These are phyloP conservation scores for Thripadectes ignobilis DNA, from an alignment of 2,797 vertebrate species.

Conservation along the genomic window DNA sequence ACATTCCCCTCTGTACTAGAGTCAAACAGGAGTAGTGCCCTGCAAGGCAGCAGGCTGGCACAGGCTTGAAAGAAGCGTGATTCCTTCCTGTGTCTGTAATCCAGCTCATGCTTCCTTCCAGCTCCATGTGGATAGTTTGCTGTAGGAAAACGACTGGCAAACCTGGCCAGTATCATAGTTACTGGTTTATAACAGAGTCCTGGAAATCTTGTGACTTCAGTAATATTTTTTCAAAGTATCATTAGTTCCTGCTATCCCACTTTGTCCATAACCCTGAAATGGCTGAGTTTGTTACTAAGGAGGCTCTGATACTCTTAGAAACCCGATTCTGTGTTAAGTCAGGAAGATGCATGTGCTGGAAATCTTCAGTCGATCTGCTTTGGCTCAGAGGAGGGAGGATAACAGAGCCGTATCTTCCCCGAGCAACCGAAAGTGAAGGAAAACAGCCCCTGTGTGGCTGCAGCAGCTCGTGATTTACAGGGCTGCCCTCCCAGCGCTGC, in stretches of 20 bases:
- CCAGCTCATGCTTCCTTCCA: background rate
- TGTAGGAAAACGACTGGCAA: background rate
- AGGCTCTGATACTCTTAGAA: slow-evolving; percentile 18
- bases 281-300: slow-evolving; percentile 48
- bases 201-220: background rate
- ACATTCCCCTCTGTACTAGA: background rate
- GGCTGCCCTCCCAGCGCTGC: slow-evolving; percentile 62
- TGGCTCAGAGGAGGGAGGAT: slow-evolving; percentile 71
- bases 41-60: background rate
- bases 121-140: background rate
- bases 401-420: slow-evolving; percentile 66
- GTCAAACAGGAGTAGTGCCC: background rate
- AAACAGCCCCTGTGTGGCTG: slow-evolving; percentile 61
- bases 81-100: background rate
- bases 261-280: slow-evolving; percentile 8
- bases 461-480: slow-evolving; percentile 60
- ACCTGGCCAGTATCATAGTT: background rate
- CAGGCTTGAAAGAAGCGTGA: background rate
- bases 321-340: slow-evolving; percentile 55
- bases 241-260: background rate
- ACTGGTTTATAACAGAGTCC: background rate
- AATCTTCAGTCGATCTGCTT: slow-evolving; percentile 74
- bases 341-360: slow-evolving; percentile 73
- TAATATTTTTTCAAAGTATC: background rate
- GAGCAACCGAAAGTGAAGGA: slow-evolving; percentile 66